Conservation (phyloP, 2,797 vertebrate species). For the Myripristis murdjan region DNA sequence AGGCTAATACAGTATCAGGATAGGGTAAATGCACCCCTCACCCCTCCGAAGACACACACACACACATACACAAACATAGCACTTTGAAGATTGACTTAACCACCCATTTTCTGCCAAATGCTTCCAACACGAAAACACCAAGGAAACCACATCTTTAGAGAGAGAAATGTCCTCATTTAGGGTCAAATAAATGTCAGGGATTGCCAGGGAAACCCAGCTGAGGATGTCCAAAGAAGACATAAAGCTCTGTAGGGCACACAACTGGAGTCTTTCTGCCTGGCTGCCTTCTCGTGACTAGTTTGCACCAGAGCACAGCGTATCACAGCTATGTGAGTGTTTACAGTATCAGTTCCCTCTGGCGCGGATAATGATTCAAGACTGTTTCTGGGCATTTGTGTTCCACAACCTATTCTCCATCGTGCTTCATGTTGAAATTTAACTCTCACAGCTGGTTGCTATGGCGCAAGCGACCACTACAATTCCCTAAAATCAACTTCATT, state of each 20-base stretch:
- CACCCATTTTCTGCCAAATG: slow-evolving; percentile 25
- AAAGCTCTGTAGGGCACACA: slow-evolving; percentile 52
- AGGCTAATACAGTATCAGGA: slow-evolving; percentile 49
- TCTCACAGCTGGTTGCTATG: slow-evolving; percentile 24
- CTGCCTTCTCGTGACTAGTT: slow-evolving; percentile 64
- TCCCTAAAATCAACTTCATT: slow-evolving; percentile 28
- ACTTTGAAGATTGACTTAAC: slow-evolving; percentile 50
- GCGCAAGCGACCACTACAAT: slow-evolving; percentile 8
- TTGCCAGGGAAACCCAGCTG: slow-evolving; percentile 56
- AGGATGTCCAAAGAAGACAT: slow-evolving; percentile 41
- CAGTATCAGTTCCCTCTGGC: slow-evolving; percentile 41
- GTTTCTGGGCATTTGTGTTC: slow-evolving; percentile 26
- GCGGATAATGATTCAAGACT: slow-evolving; percentile 51
- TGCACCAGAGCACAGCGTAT: slow-evolving; percentile 51
- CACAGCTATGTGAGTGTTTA: slow-evolving; percentile 59
- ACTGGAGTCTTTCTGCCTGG: slow-evolving; percentile 51
- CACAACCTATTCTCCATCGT: slow-evolving; percentile 35
- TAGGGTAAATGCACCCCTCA: slow-evolving; percentile 26
- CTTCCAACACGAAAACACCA: slow-evolving; percentile 22
- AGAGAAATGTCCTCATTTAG: slow-evolving; percentile 48
- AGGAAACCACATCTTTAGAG: slow-evolving; percentile 21
- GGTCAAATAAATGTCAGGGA: slow-evolving; percentile 73
- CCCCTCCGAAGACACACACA: slow-evolving; percentile 26
- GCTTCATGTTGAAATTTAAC: neutral
- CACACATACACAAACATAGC: slow-evolving; percentile 12